Conservation (phyloP, 1,140 invertebrate genomes). For the Lordiphosa collinella region DNA sequence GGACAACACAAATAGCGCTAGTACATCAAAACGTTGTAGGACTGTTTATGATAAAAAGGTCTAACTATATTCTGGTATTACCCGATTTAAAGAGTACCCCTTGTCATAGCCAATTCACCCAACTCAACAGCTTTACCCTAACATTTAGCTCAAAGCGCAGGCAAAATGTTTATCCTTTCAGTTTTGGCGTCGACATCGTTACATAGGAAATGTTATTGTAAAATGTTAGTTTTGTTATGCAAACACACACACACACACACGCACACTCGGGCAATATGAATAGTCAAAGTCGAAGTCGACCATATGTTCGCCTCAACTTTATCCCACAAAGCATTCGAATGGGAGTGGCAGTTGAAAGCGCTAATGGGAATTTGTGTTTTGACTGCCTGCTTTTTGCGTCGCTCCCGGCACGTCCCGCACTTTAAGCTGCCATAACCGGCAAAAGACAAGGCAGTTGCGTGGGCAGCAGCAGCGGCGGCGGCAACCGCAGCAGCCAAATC, state of each 20-base stretch:
- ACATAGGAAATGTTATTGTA: conserved; percentile 71
- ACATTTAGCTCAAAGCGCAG: conserved; percentile 13
- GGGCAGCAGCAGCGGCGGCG: neutral
- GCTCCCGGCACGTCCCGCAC: conserved; percentile 55
- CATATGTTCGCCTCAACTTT: conserved; percentile 71
- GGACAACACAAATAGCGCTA: too few relatives aligned
- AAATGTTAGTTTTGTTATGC: conserved; percentile 74
- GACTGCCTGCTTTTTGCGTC: conserved; percentile 30
- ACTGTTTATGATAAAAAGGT: too few relatives aligned
- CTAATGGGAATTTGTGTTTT: conserved; percentile 67
- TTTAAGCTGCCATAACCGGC: conserved; percentile 60
- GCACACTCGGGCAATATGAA: conserved; percentile 41
- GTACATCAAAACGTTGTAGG: too few relatives aligned
- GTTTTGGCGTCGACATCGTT: conserved; percentile 65
- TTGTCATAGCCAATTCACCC: neutral
- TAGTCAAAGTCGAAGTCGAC: conserved; percentile 65
- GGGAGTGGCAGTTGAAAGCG: conserved; percentile 41
- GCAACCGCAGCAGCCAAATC: conserved; percentile 35
- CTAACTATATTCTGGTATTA: too few relatives aligned
- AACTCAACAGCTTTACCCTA: neutral
- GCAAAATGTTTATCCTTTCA: conserved; percentile 66
- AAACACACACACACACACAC: conserved; percentile 45
- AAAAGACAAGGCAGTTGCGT: neutral
- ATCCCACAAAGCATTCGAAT: conserved; percentile 58
- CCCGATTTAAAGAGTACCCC: too few relatives aligned